Evolutionary conservation across 2,113 vertebrate genomes (phyloP), one percentile per base, ranked within the genome.

Genomic region (Hucho hucho): DNA sequence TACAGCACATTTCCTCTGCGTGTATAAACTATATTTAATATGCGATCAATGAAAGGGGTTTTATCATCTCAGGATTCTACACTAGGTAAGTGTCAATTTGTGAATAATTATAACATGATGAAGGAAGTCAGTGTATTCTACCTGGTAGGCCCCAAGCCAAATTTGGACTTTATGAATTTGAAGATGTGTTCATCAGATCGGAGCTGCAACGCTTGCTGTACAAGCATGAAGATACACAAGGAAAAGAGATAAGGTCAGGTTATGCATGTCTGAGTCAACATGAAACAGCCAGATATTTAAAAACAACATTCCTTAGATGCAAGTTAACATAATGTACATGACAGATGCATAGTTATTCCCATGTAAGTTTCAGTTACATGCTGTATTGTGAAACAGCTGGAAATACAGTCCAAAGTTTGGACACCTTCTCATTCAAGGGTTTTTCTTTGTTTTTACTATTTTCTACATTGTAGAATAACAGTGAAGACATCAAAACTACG

Each of bases 151-250:
- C 96, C 95, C 85, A 98, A 92, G 75, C 95, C 96, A 91, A 98
- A 95, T 87, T 98, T 99, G 49, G 96, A 96, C 89, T 95, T 98
- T 88, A 99, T 94, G 87, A 98, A 99, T 90, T 98, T 99, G 89
- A 97, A 99, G 91, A 99, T 98, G 88, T 99, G 98, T 75, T 99
- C 98, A 0, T 99, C 97, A 53, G 97, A 98, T 81, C 94, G 94
- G 84, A 99, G 94, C 84, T 94, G 93, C 77, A 99, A 95, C 16
- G 87, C 89, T 90, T 90, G 95, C 97, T 99, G 87, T 73, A 79
- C 74, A 83, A 85, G 61, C 67, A 71, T n/a, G 11, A 37, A 25
- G 47, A 64, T 3, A 79, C 67, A 85, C 32, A 81, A 70, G 49
- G 74, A 68, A 71, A 66, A 67, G 64, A 73, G 26, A 43, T 11